A percentile compares a stretch with the other conserved stretches of the same genome.
These are phyloP conservation scores for Lithosia quadra DNA, from an alignment of 2,888 invertebrate genomes.

Conservation along the genomic window DNA sequence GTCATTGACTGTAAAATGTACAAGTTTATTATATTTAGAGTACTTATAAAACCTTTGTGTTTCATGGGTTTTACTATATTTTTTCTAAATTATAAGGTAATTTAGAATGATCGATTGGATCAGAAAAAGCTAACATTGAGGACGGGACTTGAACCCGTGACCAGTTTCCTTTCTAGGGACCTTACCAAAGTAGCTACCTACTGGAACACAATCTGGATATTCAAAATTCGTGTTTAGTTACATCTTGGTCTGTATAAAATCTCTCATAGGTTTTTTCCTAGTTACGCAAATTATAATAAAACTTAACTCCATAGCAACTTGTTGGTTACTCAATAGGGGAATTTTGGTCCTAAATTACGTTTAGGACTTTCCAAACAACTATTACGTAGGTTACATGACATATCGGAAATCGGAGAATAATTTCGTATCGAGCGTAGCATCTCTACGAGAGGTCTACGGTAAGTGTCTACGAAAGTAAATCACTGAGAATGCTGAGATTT, in stretches of 20 bases:
- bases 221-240: no score
- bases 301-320: background rate
- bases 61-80: background rate
- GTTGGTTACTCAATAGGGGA: background rate
- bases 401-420: constrained; percentile 8
- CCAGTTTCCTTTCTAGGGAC: no score
- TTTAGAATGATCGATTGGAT: background rate
- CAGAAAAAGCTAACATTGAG: no score
- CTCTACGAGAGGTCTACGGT: constrained; percentile 51
- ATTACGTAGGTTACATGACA: background rate
- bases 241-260: background rate
- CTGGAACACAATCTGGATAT: no score
- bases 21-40: background rate
- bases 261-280: background rate
- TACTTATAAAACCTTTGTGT: background rate
- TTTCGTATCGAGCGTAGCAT: constrained; percentile 14
- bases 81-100: background rate
- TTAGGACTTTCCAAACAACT: background rate
- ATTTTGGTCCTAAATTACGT: background rate
- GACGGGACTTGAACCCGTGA: no score
- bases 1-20: background rate
- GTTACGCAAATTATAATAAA: background rate
- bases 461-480: constrained; percentile 31
- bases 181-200: no score
- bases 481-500: constrained; percentile 11